Conservation (phyloP, 2,888 invertebrate genomes). For the Aphodius granarius region DNA sequence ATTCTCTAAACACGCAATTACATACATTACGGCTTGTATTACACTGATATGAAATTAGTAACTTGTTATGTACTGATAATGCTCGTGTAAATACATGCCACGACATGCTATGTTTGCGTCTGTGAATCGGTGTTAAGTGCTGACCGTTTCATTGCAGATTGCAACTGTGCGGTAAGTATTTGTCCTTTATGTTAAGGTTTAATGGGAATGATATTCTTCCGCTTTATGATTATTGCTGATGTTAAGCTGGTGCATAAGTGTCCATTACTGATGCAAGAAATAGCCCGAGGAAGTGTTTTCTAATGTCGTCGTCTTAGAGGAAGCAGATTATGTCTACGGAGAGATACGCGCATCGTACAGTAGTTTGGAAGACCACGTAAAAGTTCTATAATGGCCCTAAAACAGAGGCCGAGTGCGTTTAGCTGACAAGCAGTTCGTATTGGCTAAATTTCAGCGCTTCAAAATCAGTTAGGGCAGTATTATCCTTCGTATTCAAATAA, state of each 20-base stretch:
- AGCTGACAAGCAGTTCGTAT: too few relatives aligned
- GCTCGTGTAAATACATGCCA: not conserved
- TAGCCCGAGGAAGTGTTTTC: not conserved
- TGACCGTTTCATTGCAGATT: not conserved
- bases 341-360: too few relatives aligned
- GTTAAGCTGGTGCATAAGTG: not conserved
- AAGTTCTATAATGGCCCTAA: too few relatives aligned
- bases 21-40: not conserved
- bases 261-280: not conserved
- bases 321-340: too few relatives aligned
- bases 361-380: too few relatives aligned
- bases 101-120: not conserved
- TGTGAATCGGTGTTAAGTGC: not conserved
- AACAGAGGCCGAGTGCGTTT: too few relatives aligned
- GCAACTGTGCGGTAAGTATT: not conserved
- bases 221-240: not conserved
- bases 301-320: not conserved
- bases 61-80: not conserved
- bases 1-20: not conserved
- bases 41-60: not conserved
- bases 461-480: too few relatives aligned
- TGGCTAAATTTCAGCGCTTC: too few relatives aligned
- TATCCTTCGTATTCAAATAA: too few relatives aligned
- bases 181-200: not conserved
- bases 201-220: not conserved